Evolutionary conservation across 2,888 invertebrate species (phyloP), one percentile per base, ranked within the genome.

Genomic region (Meandrusa payeni): DNA sequence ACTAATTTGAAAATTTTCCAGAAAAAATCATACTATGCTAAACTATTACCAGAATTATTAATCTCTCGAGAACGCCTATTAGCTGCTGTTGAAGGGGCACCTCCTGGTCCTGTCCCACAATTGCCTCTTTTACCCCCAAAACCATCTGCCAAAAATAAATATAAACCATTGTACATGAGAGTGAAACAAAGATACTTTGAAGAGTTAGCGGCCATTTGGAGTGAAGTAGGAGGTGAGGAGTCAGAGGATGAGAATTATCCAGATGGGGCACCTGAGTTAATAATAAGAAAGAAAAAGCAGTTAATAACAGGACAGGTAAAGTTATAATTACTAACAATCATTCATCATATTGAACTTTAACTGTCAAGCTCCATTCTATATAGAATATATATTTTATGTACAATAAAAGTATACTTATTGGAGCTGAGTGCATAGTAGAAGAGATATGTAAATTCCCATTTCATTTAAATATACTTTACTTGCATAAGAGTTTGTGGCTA

Each of bases 201-300:
- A 66, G 93, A 94, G 62, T 77, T 96, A 31, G 79, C 91, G 32
- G 90, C 92, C 41, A 90, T 95, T 15, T 63, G 78, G 47, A 88
- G 91, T 57, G 90, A 92, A 55, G 93, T 94, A 55, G 90, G 93
- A 36, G 93, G 93, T n/a, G 90, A 93, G 36, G 88, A 91, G 45
- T 93, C 94, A 15, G 95, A 95, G 52, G 94, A 94, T 78, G 95
- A 96, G 55, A 93, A 92, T 59, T 93, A 92, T 68, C 92, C 93
- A 26, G 93, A 93, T 64, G 93, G 93, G 0, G 90, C 92, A 19
- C 44, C 44, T 24, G 87, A 90, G 34, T 72, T 90, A 27, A 88
- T 88, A 17, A 76, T 89, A 47, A 92, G 90, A 60, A 91, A 90
- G 59, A 88, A 89, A 46, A 88, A 90, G 57, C 89, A 89, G 41